These are phyloP conservation scores for Sylvia borin DNA, from an alignment of 2,797 vertebrate species.

Conservation along the genomic window DNA sequence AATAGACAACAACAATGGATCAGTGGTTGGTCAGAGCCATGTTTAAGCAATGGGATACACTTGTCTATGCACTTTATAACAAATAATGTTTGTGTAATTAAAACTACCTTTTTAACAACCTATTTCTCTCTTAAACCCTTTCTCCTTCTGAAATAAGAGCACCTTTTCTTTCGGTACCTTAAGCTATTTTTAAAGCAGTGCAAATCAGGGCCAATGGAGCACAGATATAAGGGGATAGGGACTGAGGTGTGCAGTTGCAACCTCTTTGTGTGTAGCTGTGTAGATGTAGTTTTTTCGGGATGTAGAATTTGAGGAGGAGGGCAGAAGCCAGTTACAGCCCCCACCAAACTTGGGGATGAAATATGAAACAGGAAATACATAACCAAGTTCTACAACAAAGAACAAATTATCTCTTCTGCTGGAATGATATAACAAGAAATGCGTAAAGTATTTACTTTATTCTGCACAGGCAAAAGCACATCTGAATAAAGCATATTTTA, in stretches of 20 bases:
- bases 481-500: background rate
- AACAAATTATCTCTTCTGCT: background rate
- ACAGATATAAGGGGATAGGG: background rate
- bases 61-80: background rate
- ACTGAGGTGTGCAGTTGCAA: background rate
- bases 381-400: background rate
- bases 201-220: background rate
- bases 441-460: background rate
- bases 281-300: background rate
- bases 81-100: background rate
- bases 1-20: background rate
- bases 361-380: background rate
- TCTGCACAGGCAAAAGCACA: background rate
- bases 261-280: background rate
- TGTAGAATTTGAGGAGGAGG: background rate
- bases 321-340: background rate
- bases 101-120: background rate
- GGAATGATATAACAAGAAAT: background rate
- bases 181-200: background rate
- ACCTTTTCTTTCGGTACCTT: background rate
- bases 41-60: background rate
- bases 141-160: background rate
- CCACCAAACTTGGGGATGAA: background rate
- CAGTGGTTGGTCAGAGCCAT: background rate
- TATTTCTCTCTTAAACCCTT: background rate